A percentile compares a stretch with the other conserved stretches of the same genome.
Evolutionary conservation across 2,888 invertebrate genomes (phyloP).

Genomic region (Ligdia adustata): DNA sequence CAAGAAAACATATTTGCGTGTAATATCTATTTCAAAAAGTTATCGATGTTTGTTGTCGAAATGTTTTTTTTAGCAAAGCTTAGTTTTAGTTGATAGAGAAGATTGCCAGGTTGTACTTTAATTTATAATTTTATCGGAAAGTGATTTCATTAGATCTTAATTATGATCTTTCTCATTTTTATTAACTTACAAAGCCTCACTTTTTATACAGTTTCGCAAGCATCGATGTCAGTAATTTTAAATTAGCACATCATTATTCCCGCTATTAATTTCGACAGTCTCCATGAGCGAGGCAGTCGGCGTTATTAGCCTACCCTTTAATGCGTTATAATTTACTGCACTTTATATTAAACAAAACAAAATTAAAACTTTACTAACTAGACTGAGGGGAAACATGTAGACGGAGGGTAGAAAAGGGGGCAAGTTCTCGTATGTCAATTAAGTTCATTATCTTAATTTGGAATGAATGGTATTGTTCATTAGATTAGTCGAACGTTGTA

Average conservation of each 20-base stretch:
- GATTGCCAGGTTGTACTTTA: no score
- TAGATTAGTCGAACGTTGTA: slow-evolving; percentile 8
- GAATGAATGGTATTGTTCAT: slow-evolving; percentile 23
- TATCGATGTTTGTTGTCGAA: no score
- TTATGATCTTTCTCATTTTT: no score
- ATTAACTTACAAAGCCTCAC: no score
- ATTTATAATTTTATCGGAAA: no score
- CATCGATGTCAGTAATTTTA: slow-evolving; percentile 33
- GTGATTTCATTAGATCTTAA: no score
- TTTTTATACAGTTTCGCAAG: not conserved
- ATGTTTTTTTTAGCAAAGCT: no score
- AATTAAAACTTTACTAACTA: slow-evolving; percentile 75
- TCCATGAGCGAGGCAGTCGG: slow-evolving; percentile 76
- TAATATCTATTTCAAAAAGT: no score
- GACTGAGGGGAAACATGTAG: slow-evolving; percentile 41
- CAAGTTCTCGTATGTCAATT: slow-evolving; percentile 33
- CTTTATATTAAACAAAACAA: slow-evolving; percentile 79
- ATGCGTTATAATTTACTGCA: slow-evolving; percentile 81
- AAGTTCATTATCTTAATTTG: slow-evolving; percentile 22
- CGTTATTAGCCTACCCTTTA: slow-evolving; percentile 80
- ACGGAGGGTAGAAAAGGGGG: slow-evolving; percentile 19
- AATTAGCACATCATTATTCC: slow-evolving; percentile 51
- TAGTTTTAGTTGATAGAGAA: no score
- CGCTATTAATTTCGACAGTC: slow-evolving; percentile 77
- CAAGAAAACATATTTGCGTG: no score